phyloP scores from a whole-genome alignment of 2,888 invertebrate species.

The Rhorus exstirpatorius region DNA sequence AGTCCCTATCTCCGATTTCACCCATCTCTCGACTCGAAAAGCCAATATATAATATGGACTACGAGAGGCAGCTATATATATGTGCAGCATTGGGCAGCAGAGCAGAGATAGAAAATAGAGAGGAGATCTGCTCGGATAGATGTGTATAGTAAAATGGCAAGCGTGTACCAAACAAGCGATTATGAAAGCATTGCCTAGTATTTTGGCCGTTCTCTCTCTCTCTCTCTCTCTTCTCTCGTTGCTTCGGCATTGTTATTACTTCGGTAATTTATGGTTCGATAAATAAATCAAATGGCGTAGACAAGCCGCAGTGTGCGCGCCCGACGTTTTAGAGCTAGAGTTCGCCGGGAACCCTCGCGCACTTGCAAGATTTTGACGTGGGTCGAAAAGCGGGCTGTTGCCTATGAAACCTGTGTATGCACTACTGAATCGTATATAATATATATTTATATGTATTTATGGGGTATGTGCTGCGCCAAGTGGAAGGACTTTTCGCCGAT shows the following conservation, averaged over 20 bases:
- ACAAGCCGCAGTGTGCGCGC: slow-evolving; percentile 46
- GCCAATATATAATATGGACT: background rate
- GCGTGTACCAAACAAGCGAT: slow-evolving; percentile 17
- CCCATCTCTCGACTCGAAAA: slow-evolving; percentile 64
- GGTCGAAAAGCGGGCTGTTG: slow-evolving; percentile 73
- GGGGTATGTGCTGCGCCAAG: background rate
- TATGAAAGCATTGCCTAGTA: slow-evolving; percentile 11
- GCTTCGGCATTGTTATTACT: slow-evolving; percentile 54
- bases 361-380: slow-evolving; percentile 80
- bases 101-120: slow-evolving; percentile 45
- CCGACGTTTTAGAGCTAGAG: slow-evolving; percentile 6
- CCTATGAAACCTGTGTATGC: slow-evolving; percentile 38
- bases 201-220: slow-evolving; percentile 49
- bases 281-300: slow-evolving; percentile 81
- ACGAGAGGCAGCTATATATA: slow-evolving; percentile 9
- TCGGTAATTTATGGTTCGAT: slow-evolving; percentile 83
- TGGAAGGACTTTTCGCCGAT: background rate
- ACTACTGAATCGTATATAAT: background rate
- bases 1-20: slow-evolving; percentile 71
- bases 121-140: background rate
- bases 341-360: slow-evolving; percentile 52
- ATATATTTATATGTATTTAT: background rate
- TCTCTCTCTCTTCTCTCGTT: slow-evolving; percentile 13
- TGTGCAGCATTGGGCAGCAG: slow-evolving; percentile 33
- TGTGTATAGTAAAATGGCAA: slow-evolving; percentile 18